Evolutionary conservation across 2,113 vertebrate genomes (phyloP).

Genomic region (Upupa epops): DNA sequence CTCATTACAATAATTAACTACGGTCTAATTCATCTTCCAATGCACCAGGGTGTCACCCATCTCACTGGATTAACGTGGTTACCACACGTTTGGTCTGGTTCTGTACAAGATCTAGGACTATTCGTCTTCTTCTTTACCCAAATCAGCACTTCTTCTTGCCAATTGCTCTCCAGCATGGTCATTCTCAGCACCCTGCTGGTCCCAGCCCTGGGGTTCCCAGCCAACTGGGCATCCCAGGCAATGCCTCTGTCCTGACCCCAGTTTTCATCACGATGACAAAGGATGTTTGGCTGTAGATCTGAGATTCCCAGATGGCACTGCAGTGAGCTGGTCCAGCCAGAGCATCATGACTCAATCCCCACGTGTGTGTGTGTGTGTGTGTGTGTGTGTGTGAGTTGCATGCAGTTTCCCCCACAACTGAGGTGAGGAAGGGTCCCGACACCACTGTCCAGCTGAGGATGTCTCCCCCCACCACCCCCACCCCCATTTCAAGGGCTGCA

Average conservation of each 20-base stretch:
- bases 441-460: rapidly evolving
- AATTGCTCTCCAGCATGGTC: rapidly evolving
- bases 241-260: background rate
- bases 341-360: rapidly evolving
- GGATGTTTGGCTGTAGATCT: background rate
- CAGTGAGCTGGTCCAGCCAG: rapidly evolving
- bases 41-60: rapidly evolving
- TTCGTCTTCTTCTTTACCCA: background rate
- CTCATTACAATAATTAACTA: background rate
- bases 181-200: rapidly evolving
- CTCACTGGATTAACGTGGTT: rapidly evolving
- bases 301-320: background rate
- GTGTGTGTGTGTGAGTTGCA: too few relatives aligned
- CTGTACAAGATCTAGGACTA: background rate
- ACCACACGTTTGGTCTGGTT: background rate
- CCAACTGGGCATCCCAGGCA: rapidly evolving
- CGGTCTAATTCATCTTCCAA: background rate
- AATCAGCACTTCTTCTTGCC: background rate
- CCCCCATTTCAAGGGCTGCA: background rate
- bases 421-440: background rate
- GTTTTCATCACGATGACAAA: background rate
- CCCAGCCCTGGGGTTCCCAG: background rate
- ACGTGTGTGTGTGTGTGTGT: too few relatives aligned
- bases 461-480: background rate
- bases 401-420: rapidly evolving